A percentile compares a stretch with the other conserved stretches of the same genome.
These are phyloP conservation scores for Molossus alvarezi DNA, from an alignment of 2,797 vertebrate genomes.

Conservation along the genomic window DNA sequence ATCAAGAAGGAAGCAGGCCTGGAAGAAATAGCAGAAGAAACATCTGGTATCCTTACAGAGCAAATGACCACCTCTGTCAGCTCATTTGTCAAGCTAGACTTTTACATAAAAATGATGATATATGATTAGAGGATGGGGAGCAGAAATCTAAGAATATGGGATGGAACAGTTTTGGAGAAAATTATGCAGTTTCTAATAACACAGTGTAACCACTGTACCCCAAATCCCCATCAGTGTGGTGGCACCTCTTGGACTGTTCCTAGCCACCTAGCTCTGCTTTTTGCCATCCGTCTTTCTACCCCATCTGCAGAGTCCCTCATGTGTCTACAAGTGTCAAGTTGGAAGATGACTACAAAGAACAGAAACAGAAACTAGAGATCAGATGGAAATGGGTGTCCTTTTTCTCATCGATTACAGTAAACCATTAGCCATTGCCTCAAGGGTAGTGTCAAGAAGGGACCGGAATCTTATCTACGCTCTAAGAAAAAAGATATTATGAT, in stretches of 20 bases:
- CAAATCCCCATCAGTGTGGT: neutral
- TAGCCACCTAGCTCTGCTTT: neutral
- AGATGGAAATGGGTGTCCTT: neutral
- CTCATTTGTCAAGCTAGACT: neutral
- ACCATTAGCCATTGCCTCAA: neutral
- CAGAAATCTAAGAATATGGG: neutral
- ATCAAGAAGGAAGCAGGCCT: neutral
- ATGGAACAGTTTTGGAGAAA: neutral
- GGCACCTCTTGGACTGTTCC: neutral
- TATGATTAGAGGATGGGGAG: neutral
- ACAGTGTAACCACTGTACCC: neutral
- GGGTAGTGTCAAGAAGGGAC: neutral
- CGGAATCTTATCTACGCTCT: neutral
- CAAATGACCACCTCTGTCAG: neutral
- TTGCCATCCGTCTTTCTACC: neutral
- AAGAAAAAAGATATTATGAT: neutral
- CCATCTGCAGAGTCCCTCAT: neutral
- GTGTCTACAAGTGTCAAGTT: neutral
- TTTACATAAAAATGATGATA: slow-evolving; percentile 3
- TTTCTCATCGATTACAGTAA: neutral
- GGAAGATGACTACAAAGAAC: slow-evolving; percentile 8
- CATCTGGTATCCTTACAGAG: neutral
- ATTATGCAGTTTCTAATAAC: neutral
- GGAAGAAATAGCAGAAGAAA: neutral
- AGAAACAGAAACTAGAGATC: neutral